Base-by-base conservation (phyloP, 1,140 invertebrate species). In the Drosophila ohnishii region DNA sequence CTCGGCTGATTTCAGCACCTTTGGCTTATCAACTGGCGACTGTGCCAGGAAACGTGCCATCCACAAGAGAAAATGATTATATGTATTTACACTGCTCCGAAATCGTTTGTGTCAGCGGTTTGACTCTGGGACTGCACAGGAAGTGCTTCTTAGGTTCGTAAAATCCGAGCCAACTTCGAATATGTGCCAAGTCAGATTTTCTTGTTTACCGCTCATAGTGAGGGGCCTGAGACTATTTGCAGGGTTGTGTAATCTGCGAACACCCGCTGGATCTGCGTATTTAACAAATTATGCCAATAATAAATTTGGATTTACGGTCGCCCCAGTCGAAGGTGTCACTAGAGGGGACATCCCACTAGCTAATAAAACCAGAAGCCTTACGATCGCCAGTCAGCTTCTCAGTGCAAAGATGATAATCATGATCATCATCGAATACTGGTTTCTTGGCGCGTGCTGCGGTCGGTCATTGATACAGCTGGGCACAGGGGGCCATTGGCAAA, bases 371-470 rank as follows among this genome's bases (percentile, higher is more conserved):
- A 76, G 63, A 76, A 76, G 60, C 74, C 70, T 48, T 59, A 58
- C 51, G 42, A 50, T 53, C 57, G 14, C 34, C 50, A 50, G 25
- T 13, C 34, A 19, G 25, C 42, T 40, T 45, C 45, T 51, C 51
- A 9, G 19, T 40, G 66, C 13, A 34, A 44, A 34, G 30, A 25
- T 53, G 75, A 66, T 69, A 55, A 66, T 35, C 10, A 34, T 62
- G 60, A 50, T 61, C 40, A 25, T 44, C 34, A 16, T 9, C 19
- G 30, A 58, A 65, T 74, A 75, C 48, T 66, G 42, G 50, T 62
- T 69, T 55, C 47, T 22, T 77, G 81, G 57, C 80, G 72, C 81
- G 80, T 86, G 82, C 75, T 87, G 75, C 48, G 60, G 60, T 67
- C 13, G 55, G 37, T 59, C 53, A 78, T 72, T 81, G 75, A 81